phyloP scores from a whole-genome alignment of 2,113 vertebrate species.

The Apus apus region DNA sequence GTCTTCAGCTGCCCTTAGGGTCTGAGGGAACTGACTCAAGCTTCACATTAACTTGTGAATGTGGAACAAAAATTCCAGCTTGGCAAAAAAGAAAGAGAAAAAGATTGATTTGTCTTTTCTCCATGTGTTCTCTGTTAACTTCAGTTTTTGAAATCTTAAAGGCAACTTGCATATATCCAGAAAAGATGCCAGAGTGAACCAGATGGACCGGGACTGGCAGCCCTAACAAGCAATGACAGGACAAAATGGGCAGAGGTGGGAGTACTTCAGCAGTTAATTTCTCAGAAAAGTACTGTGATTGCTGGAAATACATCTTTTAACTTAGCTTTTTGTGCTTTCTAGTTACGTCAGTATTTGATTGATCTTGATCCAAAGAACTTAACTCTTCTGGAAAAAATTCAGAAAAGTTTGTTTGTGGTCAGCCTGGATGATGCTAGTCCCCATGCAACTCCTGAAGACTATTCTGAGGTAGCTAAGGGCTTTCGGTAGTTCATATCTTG shows the following conservation, averaged over 20 bases:
- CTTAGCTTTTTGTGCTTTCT: constrained; percentile 10
- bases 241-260: constrained; percentile 91
- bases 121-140: background rate
- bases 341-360: constrained; percentile 91
- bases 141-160: constrained; percentile 62
- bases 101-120: background rate
- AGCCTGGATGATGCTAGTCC: constrained; percentile 86
- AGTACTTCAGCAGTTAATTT: background rate
- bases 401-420: constrained; percentile 87
- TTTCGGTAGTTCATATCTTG: background rate
- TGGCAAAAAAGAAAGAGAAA: background rate
- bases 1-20: background rate
- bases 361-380: constrained; percentile 88
- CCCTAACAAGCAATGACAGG: constrained; percentile 88
- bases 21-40: background rate
- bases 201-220: constrained; percentile 84
- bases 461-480: constrained; percentile 79
- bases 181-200: constrained; percentile 81
- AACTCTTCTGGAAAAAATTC: constrained; percentile 87
- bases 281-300: background rate
- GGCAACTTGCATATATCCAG: constrained; percentile 87
- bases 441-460: constrained; percentile 85
- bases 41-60: background rate
- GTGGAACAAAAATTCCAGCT: background rate
- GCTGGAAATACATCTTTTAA: background rate